Percentiles rank a stretch among this genome's conserved stretches.
These are phyloP conservation scores for Lycocerus yunnanus DNA, from an alignment of 2,888 invertebrate genomes.

Conservation along the genomic window DNA sequence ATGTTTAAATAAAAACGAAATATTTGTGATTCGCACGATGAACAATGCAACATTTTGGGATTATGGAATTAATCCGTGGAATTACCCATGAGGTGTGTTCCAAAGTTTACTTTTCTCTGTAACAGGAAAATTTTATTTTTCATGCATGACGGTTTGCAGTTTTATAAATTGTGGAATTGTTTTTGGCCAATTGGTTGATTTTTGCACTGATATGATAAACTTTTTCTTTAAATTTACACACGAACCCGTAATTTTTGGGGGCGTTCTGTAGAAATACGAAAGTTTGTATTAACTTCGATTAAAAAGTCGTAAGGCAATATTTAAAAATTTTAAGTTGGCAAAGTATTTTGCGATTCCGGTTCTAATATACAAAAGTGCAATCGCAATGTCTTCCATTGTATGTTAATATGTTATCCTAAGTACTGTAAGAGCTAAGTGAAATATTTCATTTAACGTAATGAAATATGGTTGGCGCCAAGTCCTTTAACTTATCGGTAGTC, in stretches of 20 bases:
- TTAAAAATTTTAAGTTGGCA: background rate
- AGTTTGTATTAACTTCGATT: background rate
- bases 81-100: background rate
- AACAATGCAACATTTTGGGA: background rate
- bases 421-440: background rate
- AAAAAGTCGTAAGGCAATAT: background rate
- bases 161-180: background rate
- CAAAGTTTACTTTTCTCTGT: background rate
- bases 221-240: too few relatives aligned
- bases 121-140: background rate
- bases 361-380: background rate
- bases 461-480: constrained; percentile 17
- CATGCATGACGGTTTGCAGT: background rate
- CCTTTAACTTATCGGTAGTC: constrained; percentile 12
- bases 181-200: background rate
- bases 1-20: background rate
- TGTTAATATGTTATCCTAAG: background rate
- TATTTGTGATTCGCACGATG: background rate
- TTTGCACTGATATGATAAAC: too few relatives aligned
- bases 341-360: background rate
- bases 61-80: background rate
- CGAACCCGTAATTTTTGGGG: background rate
- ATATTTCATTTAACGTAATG: constrained; percentile 11
- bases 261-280: background rate
- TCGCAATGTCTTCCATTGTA: background rate